phyloP scores from a whole-genome alignment of 2,113 vertebrate species.

The Fulica atra region DNA sequence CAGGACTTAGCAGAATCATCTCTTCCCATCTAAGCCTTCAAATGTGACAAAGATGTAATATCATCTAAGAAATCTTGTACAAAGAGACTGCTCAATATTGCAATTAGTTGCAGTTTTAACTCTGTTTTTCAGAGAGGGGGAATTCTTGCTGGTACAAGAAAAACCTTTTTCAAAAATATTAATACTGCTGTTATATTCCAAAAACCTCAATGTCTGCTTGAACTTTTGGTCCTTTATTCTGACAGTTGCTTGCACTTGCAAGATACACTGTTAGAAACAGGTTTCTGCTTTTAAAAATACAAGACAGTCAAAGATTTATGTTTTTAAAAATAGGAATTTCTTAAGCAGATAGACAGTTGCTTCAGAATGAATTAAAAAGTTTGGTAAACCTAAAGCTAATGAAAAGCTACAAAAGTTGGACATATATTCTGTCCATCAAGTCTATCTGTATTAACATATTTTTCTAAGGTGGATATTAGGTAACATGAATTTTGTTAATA shows the following conservation, averaged over 20 bases:
- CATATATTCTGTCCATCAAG: neutral
- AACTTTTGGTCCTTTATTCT: neutral
- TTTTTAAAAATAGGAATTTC: neutral
- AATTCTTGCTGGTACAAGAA: neutral
- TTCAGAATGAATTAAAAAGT: constrained; percentile 7
- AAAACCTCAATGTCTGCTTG: neutral
- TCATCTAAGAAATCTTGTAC: neutral
- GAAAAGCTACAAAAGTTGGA: neutral
- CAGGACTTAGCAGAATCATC: neutral
- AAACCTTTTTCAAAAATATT: neutral
- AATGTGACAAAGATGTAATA: neutral
- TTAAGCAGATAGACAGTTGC: neutral
- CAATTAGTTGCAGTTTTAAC: neutral
- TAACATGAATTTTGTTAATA: neutral
- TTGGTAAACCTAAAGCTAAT: constrained; percentile 16
- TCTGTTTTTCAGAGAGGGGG: neutral
- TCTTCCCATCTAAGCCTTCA: neutral
- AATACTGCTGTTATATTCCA: neutral
- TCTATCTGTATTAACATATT: neutral
- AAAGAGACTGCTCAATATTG: neutral
- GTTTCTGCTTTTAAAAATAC: neutral
- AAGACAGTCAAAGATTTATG: neutral
- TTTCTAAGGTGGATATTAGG: neutral
- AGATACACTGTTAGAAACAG: neutral
- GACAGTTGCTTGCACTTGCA: neutral